Conservation (phyloP, 1,140 invertebrate genomes). For the Sipha flava region DNA sequence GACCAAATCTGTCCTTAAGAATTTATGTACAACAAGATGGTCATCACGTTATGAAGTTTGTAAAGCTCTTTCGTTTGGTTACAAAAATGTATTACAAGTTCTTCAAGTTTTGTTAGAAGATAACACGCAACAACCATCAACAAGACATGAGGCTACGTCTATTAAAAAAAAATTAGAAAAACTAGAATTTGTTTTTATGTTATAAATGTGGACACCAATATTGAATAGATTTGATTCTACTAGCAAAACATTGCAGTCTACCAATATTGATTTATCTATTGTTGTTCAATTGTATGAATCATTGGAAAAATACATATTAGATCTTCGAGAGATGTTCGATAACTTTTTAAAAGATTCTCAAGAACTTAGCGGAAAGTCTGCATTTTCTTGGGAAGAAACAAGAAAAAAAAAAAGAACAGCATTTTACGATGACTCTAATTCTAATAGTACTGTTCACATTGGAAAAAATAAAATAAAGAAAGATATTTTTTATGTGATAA, state of each 20-base stretch:
- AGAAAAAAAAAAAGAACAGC: background rate
- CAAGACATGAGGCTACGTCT: slow-evolving; percentile 14
- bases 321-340: slow-evolving; percentile 21
- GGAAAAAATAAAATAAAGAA: background rate
- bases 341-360: background rate
- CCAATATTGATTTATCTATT: background rate
- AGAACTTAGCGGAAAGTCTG: background rate
- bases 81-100: background rate
- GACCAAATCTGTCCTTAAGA: background rate
- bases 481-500: background rate
- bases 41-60: slow-evolving; percentile 35
- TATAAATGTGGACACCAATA: slow-evolving; percentile 21
- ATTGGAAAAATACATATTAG: slow-evolving; percentile 1
- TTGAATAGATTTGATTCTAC: slow-evolving; percentile 30
- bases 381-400: background rate
- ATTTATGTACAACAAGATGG: slow-evolving; percentile 30
- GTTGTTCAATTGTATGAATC: background rate
- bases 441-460: background rate
- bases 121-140: background rate
- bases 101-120: slow-evolving; percentile 10
- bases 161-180: slow-evolving; percentile 22
- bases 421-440: background rate
- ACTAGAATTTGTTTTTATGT: slow-evolving; percentile 33
- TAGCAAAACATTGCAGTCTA: slow-evolving; percentile 13
- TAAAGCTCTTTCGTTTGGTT: background rate